phyloP scores from a whole-genome alignment of 37 sponge, comb jelly and placozoan genomes.

The Tethya wilhelma region DNA sequence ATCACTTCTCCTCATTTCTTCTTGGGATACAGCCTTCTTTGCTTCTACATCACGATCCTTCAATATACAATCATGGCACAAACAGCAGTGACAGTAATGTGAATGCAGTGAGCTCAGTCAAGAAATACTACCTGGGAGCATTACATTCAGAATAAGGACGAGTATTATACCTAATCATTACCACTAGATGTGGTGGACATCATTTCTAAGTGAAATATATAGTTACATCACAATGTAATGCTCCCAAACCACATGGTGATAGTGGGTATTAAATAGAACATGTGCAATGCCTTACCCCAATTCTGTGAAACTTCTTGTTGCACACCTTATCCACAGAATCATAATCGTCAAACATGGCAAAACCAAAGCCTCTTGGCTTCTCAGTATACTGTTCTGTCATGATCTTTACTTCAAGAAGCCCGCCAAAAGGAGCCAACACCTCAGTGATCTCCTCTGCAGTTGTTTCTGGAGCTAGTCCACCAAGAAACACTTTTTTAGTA shows the following conservation, averaged over 20 bases:
- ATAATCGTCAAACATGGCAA: conserved; percentile 43
- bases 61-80: not conserved
- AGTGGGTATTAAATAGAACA: not conserved
- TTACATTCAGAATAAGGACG: conserved; percentile 20
- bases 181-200: not conserved
- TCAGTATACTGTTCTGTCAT: conserved; percentile 54
- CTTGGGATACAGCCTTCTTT: conserved; percentile 65
- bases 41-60: conserved; percentile 66
- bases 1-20: conserved; percentile 34
- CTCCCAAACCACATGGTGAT: not conserved
- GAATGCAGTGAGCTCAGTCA: not conserved
- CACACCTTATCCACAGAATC: conserved; percentile 51
- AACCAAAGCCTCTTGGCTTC: conserved; percentile 66
- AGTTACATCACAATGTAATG: too few relatives aligned
- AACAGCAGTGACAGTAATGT: not conserved
- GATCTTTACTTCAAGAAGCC: conserved; percentile 12
- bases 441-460: conserved; percentile 38
- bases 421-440: conserved; percentile 27
- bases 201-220: not conserved
- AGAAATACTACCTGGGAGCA: not conserved
- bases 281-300: not conserved
- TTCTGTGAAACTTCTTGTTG: not conserved
- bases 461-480: conserved; percentile 60
- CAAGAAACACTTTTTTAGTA: conserved; percentile 69
- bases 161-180: too few relatives aligned